These are phyloP conservation scores for Catocala fraxini DNA, from an alignment of 2,888 invertebrate genomes.

Conservation along the genomic window DNA sequence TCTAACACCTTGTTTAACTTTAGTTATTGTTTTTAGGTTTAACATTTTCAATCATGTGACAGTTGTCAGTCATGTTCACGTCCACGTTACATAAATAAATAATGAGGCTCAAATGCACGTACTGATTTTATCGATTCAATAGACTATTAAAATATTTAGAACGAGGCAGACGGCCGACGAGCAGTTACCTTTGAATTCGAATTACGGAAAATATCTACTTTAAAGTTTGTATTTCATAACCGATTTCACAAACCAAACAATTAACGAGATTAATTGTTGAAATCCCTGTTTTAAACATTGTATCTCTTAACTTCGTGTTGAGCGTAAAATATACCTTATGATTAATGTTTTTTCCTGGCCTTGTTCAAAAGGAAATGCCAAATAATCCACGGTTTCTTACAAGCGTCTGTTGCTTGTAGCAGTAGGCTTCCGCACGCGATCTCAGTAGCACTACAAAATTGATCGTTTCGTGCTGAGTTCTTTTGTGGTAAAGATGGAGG, in stretches of 20 bases:
- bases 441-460: constrained; percentile 52
- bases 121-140: not conserved
- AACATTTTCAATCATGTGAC: not conserved
- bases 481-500: constrained; percentile 61
- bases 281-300: constrained; percentile 25
- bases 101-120: not conserved
- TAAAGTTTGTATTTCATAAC: constrained; percentile 4
- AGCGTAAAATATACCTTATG: constrained; percentile 19
- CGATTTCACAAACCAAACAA: constrained; percentile 27
- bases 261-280: constrained; percentile 18
- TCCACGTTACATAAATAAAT: not conserved
- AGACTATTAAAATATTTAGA: not conserved
- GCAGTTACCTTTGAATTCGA: constrained; percentile 1
- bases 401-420: constrained; percentile 39
- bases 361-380: constrained; percentile 69
- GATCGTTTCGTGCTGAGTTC: constrained; percentile 52
- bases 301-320: constrained; percentile 24
- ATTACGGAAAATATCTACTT: constrained; percentile 8
- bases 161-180: not conserved
- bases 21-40: no score
- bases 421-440: constrained; percentile 60
- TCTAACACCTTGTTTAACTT: no score
- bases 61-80: not conserved
- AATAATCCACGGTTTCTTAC: constrained; percentile 56
- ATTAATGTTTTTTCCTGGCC: constrained; percentile 52